Evolutionary conservation across 1,140 invertebrate genomes (phyloP), one percentile per base, ranked within the genome.

Genomic region (Polyergus mexicanus): DNA sequence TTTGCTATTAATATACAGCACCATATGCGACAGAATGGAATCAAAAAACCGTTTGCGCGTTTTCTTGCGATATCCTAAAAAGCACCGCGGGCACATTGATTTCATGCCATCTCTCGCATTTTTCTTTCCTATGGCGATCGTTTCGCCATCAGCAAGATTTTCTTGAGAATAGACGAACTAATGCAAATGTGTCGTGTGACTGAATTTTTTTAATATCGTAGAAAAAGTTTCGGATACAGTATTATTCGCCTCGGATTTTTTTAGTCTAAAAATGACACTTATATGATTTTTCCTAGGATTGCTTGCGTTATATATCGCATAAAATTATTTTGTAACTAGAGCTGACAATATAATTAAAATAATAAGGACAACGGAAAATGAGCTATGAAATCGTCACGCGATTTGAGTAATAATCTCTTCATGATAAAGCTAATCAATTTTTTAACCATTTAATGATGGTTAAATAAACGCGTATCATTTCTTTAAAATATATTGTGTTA

Each of bases 11-110:
- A 85, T 85, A 38, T 19, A 44, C 6, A 41, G 35, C 47, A 8
- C 10, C 77, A 86, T 16, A 38, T 69, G 85, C 54, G 63, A 62
- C 44, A 68, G 44, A n/a, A 38, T 54, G 13, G 10, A 51, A 80
- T 84, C 0, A 16, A 69, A 60, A 72, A 87, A 54, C 13, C 22
- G 47, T 85, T 77, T 35, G 25, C 1, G 44, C 44, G 22, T 54
- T 74, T 65, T n/a, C 56, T n/a, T n/a, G 38, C 62, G 62, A 65
- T 13, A 28, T 86, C 69, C 63, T 77, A 88, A 88, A 88, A 77
- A 77, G 22, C 22, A 41, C 28, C 16, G 13, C 19, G 19, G 11
- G 38, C 51, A 6, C 47, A 25, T 25, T n/a, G n/a, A 38, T 44
- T 13, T 65, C 56, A n/a, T 65, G 71, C 32, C 32, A 41, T 28